Base-by-base conservation (phyloP, 2,888 invertebrate species). In the Pseudoips prasinana region DNA sequence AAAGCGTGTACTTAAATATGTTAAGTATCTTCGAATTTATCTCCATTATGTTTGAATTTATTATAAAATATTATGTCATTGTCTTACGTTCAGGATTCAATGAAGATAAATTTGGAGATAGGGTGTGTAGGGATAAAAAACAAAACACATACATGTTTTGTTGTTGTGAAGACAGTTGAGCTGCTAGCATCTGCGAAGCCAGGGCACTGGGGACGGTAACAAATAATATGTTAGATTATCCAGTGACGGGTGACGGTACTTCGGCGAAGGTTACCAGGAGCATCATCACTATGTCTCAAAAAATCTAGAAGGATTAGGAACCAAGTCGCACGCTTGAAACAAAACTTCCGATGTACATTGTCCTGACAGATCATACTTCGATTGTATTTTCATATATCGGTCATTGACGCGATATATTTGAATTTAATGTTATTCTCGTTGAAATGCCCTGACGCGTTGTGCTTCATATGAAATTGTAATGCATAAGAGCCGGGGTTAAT, bases 181-280 rank as follows among this genome's bases (percentile, higher is more conserved):
- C 93, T 91, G 95, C 95, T 92, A 95, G 95, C 95, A 96, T 96
- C 95, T 96, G 96, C 92, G 95, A 94, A 93, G 96, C 96, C 93
- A 96, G 95, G 94, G 96, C 96, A 95, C 96, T 96, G 95, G 93
- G 93, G 91, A 94, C 91, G 92, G 85, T 90, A 90, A 87, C 76
- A 86, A 73, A 80, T 75, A 64, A 72, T 68, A 72, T 75, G 81
- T 87, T 87, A 87, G 83, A 81, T 62, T 63, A 65, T 66, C 69
- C 70, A 73, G 64, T 68, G 65, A 49, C 47, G 52, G 52, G 42
- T 51, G 47, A 44, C 39, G 53, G 39, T 39, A 49, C 58, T 62
- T 58, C 66, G 35, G 42, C 53, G 58, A 40, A 40, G 29, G 18
- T 46, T 26, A 34, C 33, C 49, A 51, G 58, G 53, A 66, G 67